phyloP scores from a whole-genome alignment of 2,113 vertebrate genomes.

The Plotosus lineatus region DNA sequence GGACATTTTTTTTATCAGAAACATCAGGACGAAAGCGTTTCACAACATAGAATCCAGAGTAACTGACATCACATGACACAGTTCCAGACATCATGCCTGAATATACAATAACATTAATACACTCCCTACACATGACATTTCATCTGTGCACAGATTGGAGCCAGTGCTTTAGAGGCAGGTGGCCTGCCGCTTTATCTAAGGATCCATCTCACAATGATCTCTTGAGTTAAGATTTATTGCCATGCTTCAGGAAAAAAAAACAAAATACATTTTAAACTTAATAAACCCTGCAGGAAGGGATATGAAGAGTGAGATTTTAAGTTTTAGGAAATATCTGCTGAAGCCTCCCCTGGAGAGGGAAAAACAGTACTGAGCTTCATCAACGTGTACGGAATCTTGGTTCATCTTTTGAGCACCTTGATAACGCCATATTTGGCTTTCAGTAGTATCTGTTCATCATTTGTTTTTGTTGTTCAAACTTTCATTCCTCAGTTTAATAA shows the following conservation, averaged over 20 bases:
- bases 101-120: background rate
- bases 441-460: too few relatives aligned
- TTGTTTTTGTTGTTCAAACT: too few relatives aligned
- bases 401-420: background rate
- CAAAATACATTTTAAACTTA: background rate
- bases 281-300: background rate
- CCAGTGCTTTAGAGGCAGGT: background rate
- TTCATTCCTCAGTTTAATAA: too few relatives aligned
- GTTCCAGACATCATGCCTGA: background rate
- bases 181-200: background rate
- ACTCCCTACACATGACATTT: slow-evolving; percentile 6
- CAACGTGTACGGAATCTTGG: background rate
- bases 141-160: background rate
- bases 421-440: background rate
- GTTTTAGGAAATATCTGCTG: background rate
- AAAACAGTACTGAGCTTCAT: background rate
- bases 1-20: background rate
- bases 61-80: slow-evolving; percentile 8
- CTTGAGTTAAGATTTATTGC: background rate
- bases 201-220: background rate
- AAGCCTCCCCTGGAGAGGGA: background rate
- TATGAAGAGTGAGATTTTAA: background rate
- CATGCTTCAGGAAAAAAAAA: background rate
- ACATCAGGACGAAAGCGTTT: slow-evolving; percentile 27
- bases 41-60: slow-evolving; percentile 20